Base-by-base conservation (phyloP, 2,888 invertebrate genomes). In the Actias luna region DNA sequence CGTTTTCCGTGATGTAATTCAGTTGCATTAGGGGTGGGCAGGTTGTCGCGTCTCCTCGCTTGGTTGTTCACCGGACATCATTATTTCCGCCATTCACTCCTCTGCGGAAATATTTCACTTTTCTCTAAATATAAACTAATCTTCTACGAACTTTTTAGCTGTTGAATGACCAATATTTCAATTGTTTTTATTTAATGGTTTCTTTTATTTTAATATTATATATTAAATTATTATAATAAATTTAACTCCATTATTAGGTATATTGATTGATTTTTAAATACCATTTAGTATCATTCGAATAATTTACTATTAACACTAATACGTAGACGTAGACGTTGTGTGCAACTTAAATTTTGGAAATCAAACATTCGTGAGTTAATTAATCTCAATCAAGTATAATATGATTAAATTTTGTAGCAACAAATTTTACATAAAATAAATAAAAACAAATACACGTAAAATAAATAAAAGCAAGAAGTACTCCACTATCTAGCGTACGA, bases 71-170 rank as follows among this genome's bases (percentile, higher is more conserved):
- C 80, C 86, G 88, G 88, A 87, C 80, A 76, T 82, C 82, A 84
- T 87, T 84, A 88, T 88, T 88, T 88, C 87, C 87, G 84, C 85
- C 70, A 69, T 71, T 75, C 69, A 73, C 71, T 69, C 73, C 64
- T 65, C 65, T 59, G 62, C 65, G 66, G 39, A 64, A 55, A 63
- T 39, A 36, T 60, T 22, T 25, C 22, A 25, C 46, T 50, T 50
- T 50, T 50, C 25, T 25, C 46, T 50, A 50, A 1, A 50, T 50
- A 50, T 50, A 50, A 50, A 25, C 46, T 50, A 50, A 18, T 7
- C 22, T 1, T 2, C 18, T 46, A 18, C 22, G 1, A 46, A 10
- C 46, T 22, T 50, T 8, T 25, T 0, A 25, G 2, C 0, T 4
- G 16, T 25, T 22, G 12, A 25, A 10, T 25, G 8, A 14, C 14